A percentile compares a stretch with the other conserved stretches of the same genome.
phyloP scores from a whole-genome alignment of 2,113 vertebrate genomes.

The Paedocypris sp. region DNA sequence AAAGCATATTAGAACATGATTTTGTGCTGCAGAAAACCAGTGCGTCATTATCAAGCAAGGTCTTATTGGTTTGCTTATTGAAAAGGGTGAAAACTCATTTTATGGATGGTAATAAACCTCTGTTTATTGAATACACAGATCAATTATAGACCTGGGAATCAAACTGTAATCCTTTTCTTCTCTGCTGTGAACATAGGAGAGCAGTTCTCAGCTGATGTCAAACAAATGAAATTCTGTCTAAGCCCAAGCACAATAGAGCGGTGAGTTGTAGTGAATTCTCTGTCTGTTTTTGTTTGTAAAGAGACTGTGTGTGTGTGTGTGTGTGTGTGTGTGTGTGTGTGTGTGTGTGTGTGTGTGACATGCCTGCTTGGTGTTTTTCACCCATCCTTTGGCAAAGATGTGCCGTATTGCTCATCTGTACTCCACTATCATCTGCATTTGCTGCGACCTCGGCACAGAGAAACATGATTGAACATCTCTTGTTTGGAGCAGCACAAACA shows the following conservation, averaged over 20 bases:
- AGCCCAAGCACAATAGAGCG: neutral
- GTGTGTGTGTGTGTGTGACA: neutral
- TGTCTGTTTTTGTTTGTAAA: neutral
- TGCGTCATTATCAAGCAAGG: neutral
- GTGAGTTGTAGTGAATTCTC: neutral
- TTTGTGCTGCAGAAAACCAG: neutral
- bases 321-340: neutral
- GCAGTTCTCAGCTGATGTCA: neutral
- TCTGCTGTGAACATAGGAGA: neutral
- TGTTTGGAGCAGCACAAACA: neutral
- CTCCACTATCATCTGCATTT: neutral
- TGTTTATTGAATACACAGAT: slow-evolving; percentile 18
- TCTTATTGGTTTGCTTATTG: slow-evolving; percentile 18
- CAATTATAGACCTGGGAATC: slow-evolving; percentile 19
- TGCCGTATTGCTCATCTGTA: slow-evolving; percentile 9
- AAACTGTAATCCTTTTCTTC: slow-evolving; percentile 9
- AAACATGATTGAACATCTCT: neutral
- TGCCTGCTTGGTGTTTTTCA: neutral
- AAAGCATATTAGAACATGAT: neutral
- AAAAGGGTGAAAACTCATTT: slow-evolving; percentile 17
- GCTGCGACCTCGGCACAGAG: neutral
- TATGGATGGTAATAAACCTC: neutral
- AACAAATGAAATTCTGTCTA: slow-evolving; percentile 10
- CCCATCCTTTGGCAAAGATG: neutral
- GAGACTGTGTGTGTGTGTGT: neutral